phyloP scores from a whole-genome alignment of 1,140 invertebrate genomes.

The Tribolium castaneum region DNA sequence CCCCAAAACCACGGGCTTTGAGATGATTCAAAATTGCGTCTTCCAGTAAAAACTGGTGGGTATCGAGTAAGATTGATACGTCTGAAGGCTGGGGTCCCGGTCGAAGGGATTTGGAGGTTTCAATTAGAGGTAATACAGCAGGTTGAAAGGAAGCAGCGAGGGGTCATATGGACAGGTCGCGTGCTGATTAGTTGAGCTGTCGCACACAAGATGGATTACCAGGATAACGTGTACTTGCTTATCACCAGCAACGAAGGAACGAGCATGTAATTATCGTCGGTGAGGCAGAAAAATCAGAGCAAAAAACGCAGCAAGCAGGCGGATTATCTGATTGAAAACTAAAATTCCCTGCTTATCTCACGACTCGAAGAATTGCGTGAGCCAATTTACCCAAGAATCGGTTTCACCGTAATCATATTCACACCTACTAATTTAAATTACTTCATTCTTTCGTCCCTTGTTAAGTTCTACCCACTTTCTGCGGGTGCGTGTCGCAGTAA shows the following conservation, averaged over 20 bases:
- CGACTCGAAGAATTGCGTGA: conserved; percentile 32
- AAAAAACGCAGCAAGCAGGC: neutral
- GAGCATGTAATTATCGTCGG: conserved; percentile 33
- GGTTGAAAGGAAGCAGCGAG: neutral
- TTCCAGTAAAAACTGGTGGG: neutral
- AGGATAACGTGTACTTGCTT: conserved; percentile 44
- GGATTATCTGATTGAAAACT: conserved; percentile 40
- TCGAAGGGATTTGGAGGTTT: neutral
- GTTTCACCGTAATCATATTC: conserved; percentile 25
- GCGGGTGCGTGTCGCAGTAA: neutral
- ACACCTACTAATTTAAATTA: conserved; percentile 22
- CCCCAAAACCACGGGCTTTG: no score
- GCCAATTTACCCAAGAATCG: conserved; percentile 25
- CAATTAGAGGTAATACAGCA: conserved; percentile 10
- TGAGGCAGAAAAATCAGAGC: conserved; percentile 21
- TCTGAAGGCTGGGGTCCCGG: neutral
- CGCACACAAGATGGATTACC: conserved; percentile 46
- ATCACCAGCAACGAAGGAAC: conserved; percentile 34
- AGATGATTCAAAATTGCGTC: no score
- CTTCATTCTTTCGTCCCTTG: neutral
- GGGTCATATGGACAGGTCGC: conserved; percentile 34
- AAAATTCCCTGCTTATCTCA: conserved; percentile 31
- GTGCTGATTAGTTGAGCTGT: conserved; percentile 48
- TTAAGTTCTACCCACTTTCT: neutral
- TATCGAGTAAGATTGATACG: neutral